A percentile compares a stretch with the other conserved stretches of the same genome.
phyloP scores from a whole-genome alignment of 2,888 invertebrate species.

The Cosmia pyralina region DNA sequence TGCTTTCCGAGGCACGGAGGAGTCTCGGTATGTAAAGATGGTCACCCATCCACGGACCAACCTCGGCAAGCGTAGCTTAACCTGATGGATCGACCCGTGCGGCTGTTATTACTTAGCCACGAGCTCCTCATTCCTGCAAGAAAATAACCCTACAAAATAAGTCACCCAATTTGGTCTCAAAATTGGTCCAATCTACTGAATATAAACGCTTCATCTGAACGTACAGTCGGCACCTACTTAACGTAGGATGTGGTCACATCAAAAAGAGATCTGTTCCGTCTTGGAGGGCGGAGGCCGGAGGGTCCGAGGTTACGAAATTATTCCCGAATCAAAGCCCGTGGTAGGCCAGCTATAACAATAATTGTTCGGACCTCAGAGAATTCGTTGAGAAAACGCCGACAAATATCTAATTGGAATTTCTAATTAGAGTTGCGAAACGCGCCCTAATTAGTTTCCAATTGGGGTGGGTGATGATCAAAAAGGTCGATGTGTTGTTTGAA shows the following conservation, averaged over 20 bases:
- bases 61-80: too few relatives aligned
- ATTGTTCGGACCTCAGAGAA: constrained; percentile 84
- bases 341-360: constrained; percentile 86
- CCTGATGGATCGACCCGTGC: too few relatives aligned
- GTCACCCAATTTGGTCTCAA: background rate
- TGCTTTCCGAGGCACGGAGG: too few relatives aligned
- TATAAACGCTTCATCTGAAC: constrained; percentile 50
- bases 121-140: background rate
- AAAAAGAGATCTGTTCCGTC: constrained; percentile 84
- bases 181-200: background rate
- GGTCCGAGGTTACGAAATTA: constrained; percentile 78
- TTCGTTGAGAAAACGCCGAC: constrained; percentile 78
- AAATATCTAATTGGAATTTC: constrained; percentile 90
- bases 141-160: constrained; percentile 1
- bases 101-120: too few relatives aligned
- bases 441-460: constrained; percentile 84
- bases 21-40: too few relatives aligned
- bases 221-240: constrained; percentile 52
- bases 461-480: constrained; percentile 71
- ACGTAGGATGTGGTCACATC: constrained; percentile 86
- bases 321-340: constrained; percentile 75
- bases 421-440: constrained; percentile 83
- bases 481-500: constrained; percentile 65
- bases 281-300: constrained; percentile 54
- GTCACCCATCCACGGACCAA: too few relatives aligned